Evolutionary conservation across 2,113 vertebrate genomes (phyloP), one percentile per base, ranked within the genome.

Genomic region (Dolichallabes microphthalmus): DNA sequence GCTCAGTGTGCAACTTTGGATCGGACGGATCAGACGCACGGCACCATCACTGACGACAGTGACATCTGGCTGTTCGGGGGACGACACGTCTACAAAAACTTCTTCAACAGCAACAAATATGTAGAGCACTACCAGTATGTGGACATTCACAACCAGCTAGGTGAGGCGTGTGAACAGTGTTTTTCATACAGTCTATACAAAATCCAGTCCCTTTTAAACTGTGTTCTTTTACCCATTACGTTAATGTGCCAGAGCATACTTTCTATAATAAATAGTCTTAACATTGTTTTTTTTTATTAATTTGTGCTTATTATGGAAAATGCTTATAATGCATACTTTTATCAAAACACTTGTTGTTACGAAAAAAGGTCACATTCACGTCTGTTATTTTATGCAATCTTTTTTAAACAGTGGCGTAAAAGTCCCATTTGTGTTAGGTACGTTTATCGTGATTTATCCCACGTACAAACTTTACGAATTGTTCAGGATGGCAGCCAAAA

Each of bases 51-150:
- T 0, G 98, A 99, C 25, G 98, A 99, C 81, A 99, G 98, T 0
- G 98, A 99, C n/a, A 95, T 99, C 83, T 99, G 98, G 98, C 93
- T 99, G 13, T 99, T 99, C 52, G 98, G 98, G 0, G 98, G 94
- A 13, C 94, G 98, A 3, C 97, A 99, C 0, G 98, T 99, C 87
- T 99, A 96, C 91, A 99, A 95, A 93, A 98, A 99, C 90, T 99
- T 99, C 91, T 99, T 99, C 90, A 98, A 89, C 92, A 97, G 97
- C 86, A 93, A 94, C 89, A 98, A 98, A 93, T 96, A 97, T 0
- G 94, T 99, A 0, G 96, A 98, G 61, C 96, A 98, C 89, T 99
- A 96, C 79, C 97, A 98, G 83, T 96, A 87, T 85, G 91, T 95
- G 79, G 98, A 99, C 89, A 94, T 99, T 85, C 96, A 99, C 69